Evolutionary conservation across 1,140 invertebrate genomes (phyloP).

Genomic region (Lordiphosa mommai): DNA sequence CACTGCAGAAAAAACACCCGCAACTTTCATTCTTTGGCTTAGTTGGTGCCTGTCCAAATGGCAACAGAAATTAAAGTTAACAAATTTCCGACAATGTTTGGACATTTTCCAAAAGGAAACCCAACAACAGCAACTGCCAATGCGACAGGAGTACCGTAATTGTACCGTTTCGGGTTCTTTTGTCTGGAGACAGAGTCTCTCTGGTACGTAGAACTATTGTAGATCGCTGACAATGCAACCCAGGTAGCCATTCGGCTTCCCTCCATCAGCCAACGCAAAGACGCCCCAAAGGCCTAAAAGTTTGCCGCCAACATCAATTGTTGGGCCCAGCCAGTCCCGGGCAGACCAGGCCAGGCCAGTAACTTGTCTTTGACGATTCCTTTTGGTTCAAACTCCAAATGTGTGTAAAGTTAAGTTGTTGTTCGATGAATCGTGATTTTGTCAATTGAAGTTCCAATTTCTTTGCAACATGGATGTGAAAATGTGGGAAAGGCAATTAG

Average conservation of each 20-base stretch:
- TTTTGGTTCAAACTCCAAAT: conserved; percentile 21
- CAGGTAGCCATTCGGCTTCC: conserved; percentile 51
- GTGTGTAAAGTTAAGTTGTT: conserved; percentile 69
- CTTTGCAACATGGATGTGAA: conserved; percentile 28
- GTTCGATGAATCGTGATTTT: conserved; percentile 61
- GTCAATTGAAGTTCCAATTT: conserved; percentile 54
- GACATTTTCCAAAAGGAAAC: conserved; percentile 54
- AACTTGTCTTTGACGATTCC: conserved; percentile 15
- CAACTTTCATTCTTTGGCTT: conserved; percentile 37
- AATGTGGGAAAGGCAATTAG: conserved; percentile 51
- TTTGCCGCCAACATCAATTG: conserved; percentile 52
- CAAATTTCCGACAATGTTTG: conserved; percentile 76
- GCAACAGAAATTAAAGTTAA: conserved; percentile 74
- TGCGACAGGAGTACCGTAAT: conserved; percentile 57
- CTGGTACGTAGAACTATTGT: conserved; percentile 19
- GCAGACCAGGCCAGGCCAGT: no score
- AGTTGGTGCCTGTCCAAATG: conserved; percentile 43
- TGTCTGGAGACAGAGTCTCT: conserved; percentile 53
- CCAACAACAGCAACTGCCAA: conserved; percentile 27
- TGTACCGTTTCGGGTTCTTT: conserved; percentile 63
- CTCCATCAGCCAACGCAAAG: conserved; percentile 60
- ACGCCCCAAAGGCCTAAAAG: conserved; percentile 63
- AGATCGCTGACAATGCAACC: conserved; percentile 40
- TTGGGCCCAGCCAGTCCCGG: conserved; percentile 9
- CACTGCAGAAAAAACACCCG: conserved; percentile 52